phyloP scores from a whole-genome alignment of 2,888 invertebrate species.

The Apoderus coryli region DNA sequence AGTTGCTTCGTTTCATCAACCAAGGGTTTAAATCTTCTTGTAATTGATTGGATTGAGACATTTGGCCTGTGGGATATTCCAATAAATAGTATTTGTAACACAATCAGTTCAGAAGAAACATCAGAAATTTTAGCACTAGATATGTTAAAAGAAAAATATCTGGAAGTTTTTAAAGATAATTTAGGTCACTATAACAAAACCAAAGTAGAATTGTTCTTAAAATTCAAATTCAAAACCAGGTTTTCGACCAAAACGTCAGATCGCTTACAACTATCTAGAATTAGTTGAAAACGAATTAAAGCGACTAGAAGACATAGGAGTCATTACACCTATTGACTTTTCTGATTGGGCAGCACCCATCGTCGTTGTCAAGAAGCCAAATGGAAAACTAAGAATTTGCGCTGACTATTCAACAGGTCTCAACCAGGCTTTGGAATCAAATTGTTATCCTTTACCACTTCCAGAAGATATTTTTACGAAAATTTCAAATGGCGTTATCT shows the following conservation, averaged over 20 bases:
- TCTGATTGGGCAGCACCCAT: conserved; percentile 1
- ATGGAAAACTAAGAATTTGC: neutral
- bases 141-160: neutral
- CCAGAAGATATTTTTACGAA: neutral
- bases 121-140: no score
- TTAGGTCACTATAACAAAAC: neutral
- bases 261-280: neutral
- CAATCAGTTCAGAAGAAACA: no score
- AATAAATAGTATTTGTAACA: conserved; percentile 7
- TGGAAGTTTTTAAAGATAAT: neutral
- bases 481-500: neutral
- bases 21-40: conserved; percentile 6
- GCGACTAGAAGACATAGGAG: neutral
- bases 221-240: conserved; percentile 1
- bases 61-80: conserved; percentile 8
- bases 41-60: conserved; percentile 6
- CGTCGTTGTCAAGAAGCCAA: neutral
- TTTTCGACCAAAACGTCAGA: neutral
- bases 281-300: neutral
- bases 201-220: neutral
- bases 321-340: neutral
- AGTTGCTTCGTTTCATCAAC: conserved; percentile 4
- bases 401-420: neutral
- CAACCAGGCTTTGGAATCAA: neutral
- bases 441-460: neutral